phyloP scores from a whole-genome alignment of 2,888 invertebrate species.

The Lithodes maja region DNA sequence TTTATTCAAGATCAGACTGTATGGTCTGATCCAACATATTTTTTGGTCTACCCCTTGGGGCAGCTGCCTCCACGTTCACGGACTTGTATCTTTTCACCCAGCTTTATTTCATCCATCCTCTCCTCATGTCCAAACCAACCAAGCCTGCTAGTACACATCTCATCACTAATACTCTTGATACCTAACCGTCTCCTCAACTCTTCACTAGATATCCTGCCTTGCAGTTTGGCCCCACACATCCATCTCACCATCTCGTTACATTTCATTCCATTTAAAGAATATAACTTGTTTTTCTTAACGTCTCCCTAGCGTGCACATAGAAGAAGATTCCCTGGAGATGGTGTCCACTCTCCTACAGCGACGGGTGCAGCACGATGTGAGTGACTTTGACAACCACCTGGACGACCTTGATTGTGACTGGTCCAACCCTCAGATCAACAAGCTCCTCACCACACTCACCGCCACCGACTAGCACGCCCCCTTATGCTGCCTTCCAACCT shows the following conservation, averaged over 20 bases:
- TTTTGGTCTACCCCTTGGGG: too few relatives aligned
- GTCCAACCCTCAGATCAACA: constrained; percentile 84
- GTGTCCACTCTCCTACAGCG: constrained; percentile 83
- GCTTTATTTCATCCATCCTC: too few relatives aligned
- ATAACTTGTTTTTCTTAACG: neutral
- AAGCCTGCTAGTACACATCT: too few relatives aligned
- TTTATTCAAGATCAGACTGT: too few relatives aligned
- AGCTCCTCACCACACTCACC: constrained; percentile 73
- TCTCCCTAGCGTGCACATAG: constrained; percentile 59
- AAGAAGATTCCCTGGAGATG: constrained; percentile 49
- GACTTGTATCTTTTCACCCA: too few relatives aligned
- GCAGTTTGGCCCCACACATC: neutral
- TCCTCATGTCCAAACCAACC: too few relatives aligned
- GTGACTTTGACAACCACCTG: constrained; percentile 97
- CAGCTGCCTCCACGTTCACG: too few relatives aligned
- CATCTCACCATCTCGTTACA: neutral
- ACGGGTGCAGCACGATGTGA: constrained; percentile 84
- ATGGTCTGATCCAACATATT: too few relatives aligned
- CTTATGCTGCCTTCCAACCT: too few relatives aligned
- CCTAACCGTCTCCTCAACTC: too few relatives aligned
- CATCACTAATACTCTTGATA: too few relatives aligned
- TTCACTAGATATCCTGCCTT: neutral
- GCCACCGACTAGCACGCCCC: constrained; percentile 35
- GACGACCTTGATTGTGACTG: constrained; percentile 93
- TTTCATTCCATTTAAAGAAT: neutral